Evolutionary conservation across 2,888 invertebrate genomes (phyloP), one percentile per base, ranked within the genome.

Genomic region (Scaptomyza tumidula): DNA sequence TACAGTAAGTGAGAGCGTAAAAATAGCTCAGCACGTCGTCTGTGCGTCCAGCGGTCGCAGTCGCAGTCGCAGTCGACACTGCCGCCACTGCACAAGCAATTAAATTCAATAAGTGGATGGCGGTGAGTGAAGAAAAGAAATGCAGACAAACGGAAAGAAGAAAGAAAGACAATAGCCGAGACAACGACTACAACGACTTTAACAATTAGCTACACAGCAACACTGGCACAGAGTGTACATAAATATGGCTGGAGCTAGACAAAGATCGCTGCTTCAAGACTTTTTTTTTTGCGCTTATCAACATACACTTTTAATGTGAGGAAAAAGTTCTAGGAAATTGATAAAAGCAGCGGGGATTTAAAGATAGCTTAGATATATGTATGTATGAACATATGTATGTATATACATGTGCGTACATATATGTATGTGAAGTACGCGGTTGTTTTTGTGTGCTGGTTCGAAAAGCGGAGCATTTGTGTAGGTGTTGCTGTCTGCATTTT

Each of bases 41-140:
- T 44, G 49, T 44, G 43, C 29, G 45, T 45, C 46, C 45, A 48
- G 35, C 58, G 60, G 39, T 45, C 43, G 59, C 27, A 29, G 59
- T 37, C 63, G 35, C 58, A 58, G 39, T 45, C 43, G 59, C 27
- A 29, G 59, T 37, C 63, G 57, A 35, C 16, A 29, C 7, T 13
- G 50, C 35, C 45, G 60, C 56, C 64, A 68, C 74, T 64, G 71
- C 84, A 71, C 56, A 83, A 75, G 85, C 86, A 88, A 83, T 88
- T 83, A 83, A 83, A 84, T 88, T 84, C 81, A 84, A 86, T 86
- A 84, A 83, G 81, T 86, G 85, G 74, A 69, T 62, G 75, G 64
- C 60, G 60, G 76, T 61, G 71, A 78, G 70, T 74, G 76, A 78
- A 75, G 75, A 59, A 77, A 79, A 56, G 79, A 56, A 62, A 77